These are phyloP conservation scores for Drosophila tristis DNA, from an alignment of 1,140 invertebrate species.

Conservation along the genomic window DNA sequence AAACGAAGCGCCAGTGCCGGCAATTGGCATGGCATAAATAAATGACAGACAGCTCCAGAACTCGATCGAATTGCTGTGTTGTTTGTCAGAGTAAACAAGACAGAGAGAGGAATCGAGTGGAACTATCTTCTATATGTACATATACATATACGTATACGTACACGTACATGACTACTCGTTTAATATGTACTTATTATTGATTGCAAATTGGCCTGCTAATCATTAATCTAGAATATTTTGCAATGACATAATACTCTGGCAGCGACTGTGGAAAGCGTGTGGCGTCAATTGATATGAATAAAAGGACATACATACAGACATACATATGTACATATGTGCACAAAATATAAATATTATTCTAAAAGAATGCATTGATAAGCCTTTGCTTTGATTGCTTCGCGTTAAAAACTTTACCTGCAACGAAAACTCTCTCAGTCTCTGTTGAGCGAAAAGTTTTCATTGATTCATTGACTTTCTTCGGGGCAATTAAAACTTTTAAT, in stretches of 20 bases:
- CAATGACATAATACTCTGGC: constrained; percentile 61
- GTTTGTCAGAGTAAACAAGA: constrained; percentile 70
- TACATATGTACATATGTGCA: constrained; percentile 16
- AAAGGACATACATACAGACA: constrained; percentile 2
- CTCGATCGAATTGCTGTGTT: constrained; percentile 31
- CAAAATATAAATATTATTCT: background rate
- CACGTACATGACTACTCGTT: constrained; percentile 1
- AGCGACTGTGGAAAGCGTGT: constrained; percentile 3
- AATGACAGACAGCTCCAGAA: constrained; percentile 43
- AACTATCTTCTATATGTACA: constrained; percentile 5
- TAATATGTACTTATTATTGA: constrained; percentile 41
- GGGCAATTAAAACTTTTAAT: constrained; percentile 76
- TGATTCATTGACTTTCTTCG: constrained; percentile 31
- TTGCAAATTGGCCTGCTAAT: constrained; percentile 67
- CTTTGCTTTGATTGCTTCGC: constrained; percentile 12
- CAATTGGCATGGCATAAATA: constrained; percentile 67
- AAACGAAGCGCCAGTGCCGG: constrained; percentile 49
- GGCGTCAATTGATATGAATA: constrained; percentile 29
- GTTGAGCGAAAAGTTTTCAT: constrained; percentile 27
- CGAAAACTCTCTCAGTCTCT: background rate
- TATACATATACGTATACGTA: background rate
- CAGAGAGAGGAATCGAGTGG: constrained; percentile 25
- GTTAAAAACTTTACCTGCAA: background rate
- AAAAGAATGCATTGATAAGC: constrained; percentile 23
- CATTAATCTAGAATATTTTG: constrained; percentile 32